phyloP scores from a whole-genome alignment of 1,140 invertebrate genomes.

The Dryas iulia region DNA sequence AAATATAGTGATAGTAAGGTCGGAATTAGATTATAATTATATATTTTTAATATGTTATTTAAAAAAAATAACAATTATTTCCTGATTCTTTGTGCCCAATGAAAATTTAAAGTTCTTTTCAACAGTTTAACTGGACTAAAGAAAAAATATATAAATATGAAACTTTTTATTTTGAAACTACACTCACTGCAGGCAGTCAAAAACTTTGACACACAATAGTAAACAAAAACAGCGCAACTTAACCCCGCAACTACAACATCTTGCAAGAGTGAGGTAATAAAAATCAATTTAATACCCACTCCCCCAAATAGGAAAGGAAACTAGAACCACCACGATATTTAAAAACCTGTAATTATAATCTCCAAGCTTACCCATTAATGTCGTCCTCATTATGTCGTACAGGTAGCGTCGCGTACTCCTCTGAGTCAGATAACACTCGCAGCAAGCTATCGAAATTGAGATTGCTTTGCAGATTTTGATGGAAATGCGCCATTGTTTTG shows the following conservation, averaged over 20 bases:
- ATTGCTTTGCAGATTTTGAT: constrained; percentile 83
- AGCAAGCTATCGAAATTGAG: constrained; percentile 89
- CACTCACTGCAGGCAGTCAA: no score
- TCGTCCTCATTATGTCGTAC: constrained; percentile 99
- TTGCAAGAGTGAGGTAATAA: background rate
- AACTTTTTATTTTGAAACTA: no score
- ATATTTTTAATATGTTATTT: no score
- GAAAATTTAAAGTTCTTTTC: no score
- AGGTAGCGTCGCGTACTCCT: constrained; percentile 97
- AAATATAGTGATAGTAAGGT: no score
- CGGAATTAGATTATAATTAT: no score
- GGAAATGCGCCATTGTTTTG: constrained; percentile 93
- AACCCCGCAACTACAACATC: background rate
- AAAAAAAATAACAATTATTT: no score
- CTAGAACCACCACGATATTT: background rate
- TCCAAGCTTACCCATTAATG: constrained; percentile 87
- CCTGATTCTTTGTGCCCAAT: no score
- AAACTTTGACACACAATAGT: no score
- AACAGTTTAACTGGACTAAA: no score
- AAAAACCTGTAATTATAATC: background rate
- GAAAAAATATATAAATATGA: no score
- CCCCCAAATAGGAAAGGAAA: background rate
- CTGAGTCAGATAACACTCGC: constrained; percentile 88
- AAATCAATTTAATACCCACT: background rate
- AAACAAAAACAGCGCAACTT: background rate